Evolutionary conservation across 1,140 invertebrate species (phyloP).

Genomic region (Bombus consobrinus): DNA sequence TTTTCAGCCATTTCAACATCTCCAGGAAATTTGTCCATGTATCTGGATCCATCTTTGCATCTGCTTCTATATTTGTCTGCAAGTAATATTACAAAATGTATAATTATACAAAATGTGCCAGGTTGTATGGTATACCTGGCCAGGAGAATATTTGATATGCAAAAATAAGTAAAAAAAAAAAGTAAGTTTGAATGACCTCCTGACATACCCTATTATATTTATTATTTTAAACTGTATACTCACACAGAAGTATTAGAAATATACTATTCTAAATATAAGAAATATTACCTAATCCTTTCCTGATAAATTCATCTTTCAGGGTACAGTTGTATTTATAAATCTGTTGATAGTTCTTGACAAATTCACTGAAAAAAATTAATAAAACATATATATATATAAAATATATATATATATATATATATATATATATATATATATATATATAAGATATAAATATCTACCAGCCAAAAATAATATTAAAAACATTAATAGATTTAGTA

Average conservation of each 20-base stretch:
- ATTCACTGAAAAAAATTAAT: slow-evolving; percentile 87
- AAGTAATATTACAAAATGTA: slow-evolving; percentile 60
- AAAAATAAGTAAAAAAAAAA: background rate
- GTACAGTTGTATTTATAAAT: slow-evolving; percentile 90
- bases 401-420: background rate
- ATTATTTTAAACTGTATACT: no score
- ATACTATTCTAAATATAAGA: background rate
- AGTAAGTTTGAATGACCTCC: background rate
- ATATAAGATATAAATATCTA: slow-evolving; percentile 29
- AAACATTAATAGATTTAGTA: background rate
- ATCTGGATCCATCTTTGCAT: slow-evolving; percentile 81
- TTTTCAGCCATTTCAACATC: slow-evolving; percentile 88
- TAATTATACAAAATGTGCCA: slow-evolving; percentile 26
- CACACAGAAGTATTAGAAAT: background rate
- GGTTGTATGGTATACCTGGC: background rate
- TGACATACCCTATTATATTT: no score
- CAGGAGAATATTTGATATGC: background rate
- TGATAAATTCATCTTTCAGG: slow-evolving; percentile 91
- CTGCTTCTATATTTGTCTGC: slow-evolving; percentile 85
- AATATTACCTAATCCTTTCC: slow-evolving; percentile 87
- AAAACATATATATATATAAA: slow-evolving; percentile 2
- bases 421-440: background rate
- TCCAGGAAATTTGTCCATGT: slow-evolving; percentile 89
- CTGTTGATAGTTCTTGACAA: slow-evolving; percentile 87
- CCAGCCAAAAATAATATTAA: slow-evolving; percentile 54